Evolutionary conservation across 2,888 invertebrate species (phyloP), one percentile per base, ranked within the genome.

Genomic region (Ophion ventricosus): DNA sequence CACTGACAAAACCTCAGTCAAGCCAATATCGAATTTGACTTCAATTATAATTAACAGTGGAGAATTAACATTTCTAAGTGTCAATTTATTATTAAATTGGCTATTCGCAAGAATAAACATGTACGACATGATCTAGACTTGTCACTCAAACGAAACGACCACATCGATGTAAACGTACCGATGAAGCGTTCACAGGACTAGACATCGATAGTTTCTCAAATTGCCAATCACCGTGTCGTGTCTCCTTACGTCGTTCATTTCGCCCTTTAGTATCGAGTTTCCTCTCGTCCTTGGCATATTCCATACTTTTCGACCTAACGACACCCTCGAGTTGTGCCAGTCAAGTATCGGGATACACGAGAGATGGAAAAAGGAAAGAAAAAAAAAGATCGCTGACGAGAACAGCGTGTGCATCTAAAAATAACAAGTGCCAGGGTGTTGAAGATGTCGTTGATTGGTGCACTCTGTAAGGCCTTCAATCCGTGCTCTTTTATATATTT

Each of bases 261-360:
- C 75, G 29, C 25, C 29, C 26, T n/a, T 56, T 26, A 70, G 70
- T 29, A 1, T 59, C 76, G 64, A 29, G 26, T 74, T 54, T 69
- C 63, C 11, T n/a, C 14, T 23, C 76, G 54, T 59, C 59, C 17
- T 25, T 11, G 40, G 40, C 43, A 29, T 49, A 63, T 63, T 29
- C 7, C n/a, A 54, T 61, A 77, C 72, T 75, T 72, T 64, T 61
- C 66, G 43, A 66, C 66, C n/a, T 80, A 73, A 75, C 80, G 75
- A 75, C 70, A 70, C 80, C 67, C 80, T 59, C 49, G 75, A 79
- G 70, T 26, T 69, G 61, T 20, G 20, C 20, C 20, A 56, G 49
- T 35, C 63, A n/a, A 63, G 69, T 63, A 78, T 70, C 76, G 70
- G 20, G 56, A 76, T 66, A 72, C 57, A 72, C 57, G 54, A 72